A percentile compares a stretch with the other conserved stretches of the same genome.
Conservation (phyloP, 2,888 invertebrate genomes). For the Rhodophaea formosa region DNA sequence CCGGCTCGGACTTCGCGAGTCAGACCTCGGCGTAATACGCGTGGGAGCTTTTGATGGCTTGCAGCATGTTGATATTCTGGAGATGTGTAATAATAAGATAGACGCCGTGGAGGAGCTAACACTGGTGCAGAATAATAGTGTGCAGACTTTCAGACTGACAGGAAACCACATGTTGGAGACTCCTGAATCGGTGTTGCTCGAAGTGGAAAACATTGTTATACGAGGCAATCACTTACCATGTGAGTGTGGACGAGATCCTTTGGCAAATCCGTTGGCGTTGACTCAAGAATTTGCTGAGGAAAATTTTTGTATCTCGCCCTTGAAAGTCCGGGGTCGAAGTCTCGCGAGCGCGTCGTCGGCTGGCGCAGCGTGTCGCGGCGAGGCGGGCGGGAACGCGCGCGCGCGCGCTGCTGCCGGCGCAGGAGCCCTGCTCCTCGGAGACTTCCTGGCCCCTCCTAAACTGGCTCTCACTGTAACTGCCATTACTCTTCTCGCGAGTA, state of each 20-base stretch:
- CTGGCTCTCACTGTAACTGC: constrained; percentile 52
- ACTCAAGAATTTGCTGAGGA: constrained; percentile 84
- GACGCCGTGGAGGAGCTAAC: constrained; percentile 89
- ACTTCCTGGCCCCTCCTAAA: constrained; percentile 42
- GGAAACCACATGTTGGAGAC: constrained; percentile 92
- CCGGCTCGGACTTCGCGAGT: constrained; percentile 89
- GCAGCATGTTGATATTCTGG: constrained; percentile 85
- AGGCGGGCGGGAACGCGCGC: constrained; percentile 62
- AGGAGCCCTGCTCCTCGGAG: constrained; percentile 36
- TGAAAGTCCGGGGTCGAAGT: constrained; percentile 89
- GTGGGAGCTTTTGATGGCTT: constrained; percentile 89
- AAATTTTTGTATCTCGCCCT: constrained; percentile 92
- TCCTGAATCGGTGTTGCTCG: constrained; percentile 86
- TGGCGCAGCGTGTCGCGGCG: constrained; percentile 64
- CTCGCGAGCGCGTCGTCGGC: constrained; percentile 80
- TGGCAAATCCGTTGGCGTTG: constrained; percentile 88
- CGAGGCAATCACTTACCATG: constrained; percentile 92
- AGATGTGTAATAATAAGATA: constrained; percentile 92
- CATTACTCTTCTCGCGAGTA: constrained; percentile 62
- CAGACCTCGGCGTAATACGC: constrained; percentile 88
- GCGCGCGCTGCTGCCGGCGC: constrained; percentile 55
- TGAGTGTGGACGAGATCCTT: constrained; percentile 90
- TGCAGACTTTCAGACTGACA: constrained; percentile 86
- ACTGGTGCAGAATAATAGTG: constrained; percentile 85
- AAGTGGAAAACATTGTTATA: constrained; percentile 87